Conservation (phyloP, 2,113 vertebrate genomes). For the Eonycteris spelaea region DNA sequence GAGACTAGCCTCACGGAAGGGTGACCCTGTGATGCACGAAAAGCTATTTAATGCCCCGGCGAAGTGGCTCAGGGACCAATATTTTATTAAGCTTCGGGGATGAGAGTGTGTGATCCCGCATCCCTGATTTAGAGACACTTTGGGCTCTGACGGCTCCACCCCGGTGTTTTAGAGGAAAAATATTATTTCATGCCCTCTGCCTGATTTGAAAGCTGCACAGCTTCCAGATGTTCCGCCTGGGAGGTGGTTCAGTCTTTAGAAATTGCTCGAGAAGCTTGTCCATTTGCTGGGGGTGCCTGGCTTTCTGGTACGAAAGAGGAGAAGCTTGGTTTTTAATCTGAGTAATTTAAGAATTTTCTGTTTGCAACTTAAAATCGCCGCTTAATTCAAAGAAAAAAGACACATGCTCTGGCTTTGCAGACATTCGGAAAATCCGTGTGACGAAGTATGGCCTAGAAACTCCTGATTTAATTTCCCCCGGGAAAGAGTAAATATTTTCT, state of each 20-base stretch:
- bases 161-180: conserved; percentile 8
- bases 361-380: conserved; percentile 37
- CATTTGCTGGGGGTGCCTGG: background rate
- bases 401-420: background rate
- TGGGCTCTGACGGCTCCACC: conserved; percentile 42
- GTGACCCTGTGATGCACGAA: conserved; percentile 15
- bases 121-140: conserved; percentile 47
- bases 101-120: conserved; percentile 14
- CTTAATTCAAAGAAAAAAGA: conserved; percentile 36
- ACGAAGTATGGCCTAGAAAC: background rate
- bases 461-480: background rate
- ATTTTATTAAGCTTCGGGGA: conserved; percentile 45
- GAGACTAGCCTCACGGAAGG: conserved; percentile 56
- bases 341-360: conserved; percentile 32
- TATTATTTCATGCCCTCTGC: conserved; percentile 29
- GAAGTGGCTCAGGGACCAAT: conserved; percentile 21
- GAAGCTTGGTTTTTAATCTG: conserved; percentile 15
- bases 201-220: conserved; percentile 22
- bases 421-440: conserved; percentile 1
- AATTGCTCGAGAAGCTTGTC: conserved; percentile 20
- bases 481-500: background rate
- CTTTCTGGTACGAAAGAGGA: background rate
- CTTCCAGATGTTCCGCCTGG: conserved; percentile 5
- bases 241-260: conserved; percentile 29
- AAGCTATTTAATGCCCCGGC: conserved; percentile 49